Evolutionary conservation across 2,888 invertebrate genomes (phyloP).

Genomic region (Drosophila phalerata): DNA sequence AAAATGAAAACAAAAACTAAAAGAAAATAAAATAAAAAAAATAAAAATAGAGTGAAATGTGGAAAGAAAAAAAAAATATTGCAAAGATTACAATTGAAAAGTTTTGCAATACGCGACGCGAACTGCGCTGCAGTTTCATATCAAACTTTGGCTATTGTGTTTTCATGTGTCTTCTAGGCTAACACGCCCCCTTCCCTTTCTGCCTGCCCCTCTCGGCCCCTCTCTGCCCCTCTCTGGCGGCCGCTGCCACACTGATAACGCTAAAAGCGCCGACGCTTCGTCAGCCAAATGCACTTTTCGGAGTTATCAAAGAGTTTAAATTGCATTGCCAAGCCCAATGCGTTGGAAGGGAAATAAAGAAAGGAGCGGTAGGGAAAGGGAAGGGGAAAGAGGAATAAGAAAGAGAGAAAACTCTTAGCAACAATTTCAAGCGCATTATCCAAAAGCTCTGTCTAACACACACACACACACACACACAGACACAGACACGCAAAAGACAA

Average conservation of each 20-base stretch:
- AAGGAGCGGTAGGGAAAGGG: neutral
- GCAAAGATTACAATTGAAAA: constrained; percentile 75
- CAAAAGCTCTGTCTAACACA: constrained; percentile 41
- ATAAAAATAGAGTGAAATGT: constrained; percentile 6
- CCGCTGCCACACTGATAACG: constrained; percentile 59
- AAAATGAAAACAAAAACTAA: constrained; percentile 9
- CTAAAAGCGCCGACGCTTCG: constrained; percentile 54
- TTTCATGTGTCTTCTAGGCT: constrained; percentile 75
- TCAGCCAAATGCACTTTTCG: constrained; percentile 79
- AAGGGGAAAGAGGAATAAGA: neutral
- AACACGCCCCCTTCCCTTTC: neutral
- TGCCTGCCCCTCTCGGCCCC: neutral
- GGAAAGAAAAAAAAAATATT: constrained; percentile 16
- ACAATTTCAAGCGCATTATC: constrained; percentile 80
- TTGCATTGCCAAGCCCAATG: constrained; percentile 74
- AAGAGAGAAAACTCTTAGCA: constrained; percentile 49
- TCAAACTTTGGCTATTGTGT: constrained; percentile 80
- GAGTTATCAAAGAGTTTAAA: constrained; percentile 82
- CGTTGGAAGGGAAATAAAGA: constrained; percentile 11
- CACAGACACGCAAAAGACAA: constrained; percentile 67
- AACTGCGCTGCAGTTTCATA: constrained; percentile 74
- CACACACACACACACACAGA: constrained; percentile 20
- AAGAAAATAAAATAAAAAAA: constrained; percentile 15
- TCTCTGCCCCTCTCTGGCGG: too few species aligned
- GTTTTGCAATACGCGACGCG: constrained; percentile 77